Evolutionary conservation across 2,797 vertebrate species (phyloP), one percentile per base, ranked within the genome.

Genomic region (Artibeus jamaicensis): DNA sequence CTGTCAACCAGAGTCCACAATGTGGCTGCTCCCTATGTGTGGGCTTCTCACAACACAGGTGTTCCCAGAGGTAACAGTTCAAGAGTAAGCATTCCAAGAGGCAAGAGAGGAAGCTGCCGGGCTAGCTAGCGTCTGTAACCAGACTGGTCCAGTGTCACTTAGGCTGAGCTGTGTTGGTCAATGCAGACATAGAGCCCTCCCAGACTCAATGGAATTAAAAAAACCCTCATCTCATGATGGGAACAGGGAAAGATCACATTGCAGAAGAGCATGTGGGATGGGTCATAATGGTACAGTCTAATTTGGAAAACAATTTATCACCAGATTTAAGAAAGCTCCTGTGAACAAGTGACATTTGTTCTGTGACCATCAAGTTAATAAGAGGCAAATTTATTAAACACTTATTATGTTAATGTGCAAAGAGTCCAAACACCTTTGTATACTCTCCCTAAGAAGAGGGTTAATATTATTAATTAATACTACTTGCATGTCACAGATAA

Each of bases 211-310:
- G 12, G 16, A 2, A 11, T 42, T 0, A 18, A 29, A 53, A 9
- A 0, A 0, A 50, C 34, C 9, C 2, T 24, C 9, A 10, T 5
- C 15, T 22, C 65, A 18, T 0, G 0, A 1, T 3, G 34, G 37
- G 70, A 50, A 15, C 15, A 3, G 34, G 24, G 8, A 22, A 29
- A 32, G 42, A 22, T 18, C 44, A 21, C 26, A 6, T 6, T 12
- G 37, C 62, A n/a, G 53, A 71, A 71, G 67, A n/a, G 9, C 32
- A 3, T 0, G 12, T 3, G 86, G n/a, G 32, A 21, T 2, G 12
- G n/a, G 2, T 22, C n/a, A 1, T 0, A 2, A 29, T 1, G 4
- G 2, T 5, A 2, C 46, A 0, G 1, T 50, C 44, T 22, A 5
- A 16, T 48, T 37, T 15, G 44, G 57, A 32, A 57, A 57, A 48